Conservation (phyloP, 2,888 invertebrate species). For the Euplagia quadripunctaria region DNA sequence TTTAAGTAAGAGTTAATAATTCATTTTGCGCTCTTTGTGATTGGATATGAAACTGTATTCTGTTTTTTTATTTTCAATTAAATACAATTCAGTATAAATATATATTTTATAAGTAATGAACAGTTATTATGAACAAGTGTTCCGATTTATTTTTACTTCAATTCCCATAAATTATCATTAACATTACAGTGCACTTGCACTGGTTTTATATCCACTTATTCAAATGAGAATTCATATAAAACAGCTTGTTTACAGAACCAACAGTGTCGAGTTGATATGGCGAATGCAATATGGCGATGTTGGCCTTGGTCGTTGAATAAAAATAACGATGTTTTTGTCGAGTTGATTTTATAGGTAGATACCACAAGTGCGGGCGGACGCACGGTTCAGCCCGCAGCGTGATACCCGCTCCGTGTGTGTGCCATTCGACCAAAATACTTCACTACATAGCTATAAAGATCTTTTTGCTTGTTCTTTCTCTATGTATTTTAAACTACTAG, state of each 20-base stretch:
- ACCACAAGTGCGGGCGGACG: constrained; percentile 68
- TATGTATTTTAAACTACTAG: background rate
- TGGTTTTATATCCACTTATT: constrained; percentile 27
- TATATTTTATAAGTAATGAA: no score
- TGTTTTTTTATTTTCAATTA: background rate
- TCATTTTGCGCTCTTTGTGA: no score
- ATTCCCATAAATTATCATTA: background rate
- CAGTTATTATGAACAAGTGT: no score
- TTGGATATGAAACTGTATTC: no score
- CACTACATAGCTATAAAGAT: constrained; percentile 7
- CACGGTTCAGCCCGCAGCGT: constrained; percentile 21
- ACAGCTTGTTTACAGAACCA: constrained; percentile 76
- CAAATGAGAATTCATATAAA: constrained; percentile 49
- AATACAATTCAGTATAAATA: background rate
- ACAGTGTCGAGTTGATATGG: constrained; percentile 66
- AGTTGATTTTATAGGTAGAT: constrained; percentile 69
- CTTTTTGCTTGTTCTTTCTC: constrained; percentile 3
- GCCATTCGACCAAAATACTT: constrained; percentile 53
- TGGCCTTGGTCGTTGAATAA: constrained; percentile 81
- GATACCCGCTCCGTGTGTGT: constrained; percentile 39
- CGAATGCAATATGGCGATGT: constrained; percentile 81
- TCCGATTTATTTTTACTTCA: background rate
- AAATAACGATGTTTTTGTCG: constrained; percentile 84
- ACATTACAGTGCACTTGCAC: background rate
- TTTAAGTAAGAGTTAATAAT: no score